phyloP scores from a whole-genome alignment of 2,888 invertebrate genomes.

The Stenolophus ochropezus region DNA sequence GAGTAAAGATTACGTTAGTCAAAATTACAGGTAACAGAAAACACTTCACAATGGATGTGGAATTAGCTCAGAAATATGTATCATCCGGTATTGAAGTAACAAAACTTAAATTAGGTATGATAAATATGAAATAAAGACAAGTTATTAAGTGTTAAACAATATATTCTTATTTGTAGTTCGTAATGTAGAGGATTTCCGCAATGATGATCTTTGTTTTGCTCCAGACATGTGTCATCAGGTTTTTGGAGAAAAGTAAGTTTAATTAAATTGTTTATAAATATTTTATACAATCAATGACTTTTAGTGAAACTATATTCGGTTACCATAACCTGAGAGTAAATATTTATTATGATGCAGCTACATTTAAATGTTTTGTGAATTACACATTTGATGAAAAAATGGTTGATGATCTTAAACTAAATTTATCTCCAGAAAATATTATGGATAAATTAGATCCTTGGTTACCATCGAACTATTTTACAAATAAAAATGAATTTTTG shows the following conservation, averaged over 20 bases:
- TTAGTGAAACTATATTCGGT: slow-evolving; percentile 91
- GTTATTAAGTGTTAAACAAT: not conserved
- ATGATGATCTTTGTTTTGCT: slow-evolving; percentile 80
- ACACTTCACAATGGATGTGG: slow-evolving; percentile 35
- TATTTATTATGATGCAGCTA: slow-evolving; percentile 88
- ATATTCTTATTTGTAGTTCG: slow-evolving; percentile 74
- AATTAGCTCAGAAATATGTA: slow-evolving; percentile 26
- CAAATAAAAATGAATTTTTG: slow-evolving; percentile 65
- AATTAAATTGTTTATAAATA: slow-evolving; percentile 4
- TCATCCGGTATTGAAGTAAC: slow-evolving; percentile 60
- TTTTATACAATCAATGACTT: too few species aligned
- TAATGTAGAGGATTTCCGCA: slow-evolving; percentile 78
- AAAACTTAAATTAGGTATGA: slow-evolving; percentile 75
- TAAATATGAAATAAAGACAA: not conserved
- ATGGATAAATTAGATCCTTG: slow-evolving; percentile 67
- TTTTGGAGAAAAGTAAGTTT: slow-evolving; percentile 83
- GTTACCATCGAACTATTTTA: slow-evolving; percentile 68
- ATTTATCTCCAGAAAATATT: slow-evolving; percentile 66
- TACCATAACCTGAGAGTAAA: slow-evolving; percentile 88
- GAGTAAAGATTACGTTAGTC: not conserved
- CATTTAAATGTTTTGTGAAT: slow-evolving; percentile 86
- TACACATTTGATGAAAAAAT: slow-evolving; percentile 84
- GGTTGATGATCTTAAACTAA: slow-evolving; percentile 67
- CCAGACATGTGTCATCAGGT: slow-evolving; percentile 96
- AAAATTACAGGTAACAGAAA: not conserved